Evolutionary conservation across 2,113 vertebrate species (phyloP).

Genomic region (Chionis minor): DNA sequence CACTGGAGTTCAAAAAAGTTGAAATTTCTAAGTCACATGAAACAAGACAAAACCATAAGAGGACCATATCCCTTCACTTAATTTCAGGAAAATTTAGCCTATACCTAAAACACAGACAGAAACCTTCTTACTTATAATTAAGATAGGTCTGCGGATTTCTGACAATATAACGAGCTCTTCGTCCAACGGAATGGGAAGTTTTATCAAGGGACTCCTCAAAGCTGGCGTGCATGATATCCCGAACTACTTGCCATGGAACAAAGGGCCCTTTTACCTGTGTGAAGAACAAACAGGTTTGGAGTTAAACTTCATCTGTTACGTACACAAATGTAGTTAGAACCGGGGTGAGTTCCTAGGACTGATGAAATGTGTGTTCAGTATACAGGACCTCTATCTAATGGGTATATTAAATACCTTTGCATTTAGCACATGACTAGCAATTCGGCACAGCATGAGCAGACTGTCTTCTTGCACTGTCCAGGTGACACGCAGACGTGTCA

Average conservation of each 20-base stretch:
- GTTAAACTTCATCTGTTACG: rapidly evolving
- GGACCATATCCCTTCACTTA: not conserved
- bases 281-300: not conserved
- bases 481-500: constrained; percentile 89
- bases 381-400: not conserved
- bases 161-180: constrained; percentile 90
- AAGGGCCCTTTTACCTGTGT: constrained; percentile 87
- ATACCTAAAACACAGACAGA: not conserved
- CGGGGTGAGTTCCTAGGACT: not conserved
- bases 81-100: not conserved
- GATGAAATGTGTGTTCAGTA: not conserved
- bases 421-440: constrained; percentile 90
- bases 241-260: constrained; percentile 88
- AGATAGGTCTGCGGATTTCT: constrained; percentile 92
- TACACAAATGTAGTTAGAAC: rapidly evolving
- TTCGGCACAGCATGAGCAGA: constrained; percentile 91
- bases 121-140: constrained; percentile 86
- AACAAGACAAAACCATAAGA: not conserved
- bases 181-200: constrained; percentile 88
- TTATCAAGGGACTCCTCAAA: constrained; percentile 92
- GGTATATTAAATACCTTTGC: constrained; percentile 76
- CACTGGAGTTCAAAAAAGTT: not conserved
- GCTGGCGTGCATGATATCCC: constrained; percentile 89
- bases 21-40: not conserved
- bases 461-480: constrained; percentile 93